Conservation (phyloP, 2,797 vertebrate species). For the Aratinga solstitialis region DNA sequence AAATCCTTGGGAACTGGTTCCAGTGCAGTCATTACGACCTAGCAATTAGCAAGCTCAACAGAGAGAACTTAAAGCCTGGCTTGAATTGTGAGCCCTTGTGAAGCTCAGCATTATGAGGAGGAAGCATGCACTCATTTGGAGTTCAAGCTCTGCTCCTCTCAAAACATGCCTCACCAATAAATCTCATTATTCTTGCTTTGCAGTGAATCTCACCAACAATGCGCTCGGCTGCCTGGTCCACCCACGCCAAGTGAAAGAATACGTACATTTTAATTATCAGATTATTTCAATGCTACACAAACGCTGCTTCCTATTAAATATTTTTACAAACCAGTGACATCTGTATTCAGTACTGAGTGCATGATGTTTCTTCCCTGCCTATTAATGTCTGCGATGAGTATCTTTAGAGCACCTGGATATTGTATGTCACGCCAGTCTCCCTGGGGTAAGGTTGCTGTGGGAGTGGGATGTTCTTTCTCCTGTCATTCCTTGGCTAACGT, state of each 20-base stretch:
- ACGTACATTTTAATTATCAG: conserved; percentile 56
- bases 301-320: conserved; percentile 23
- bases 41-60: conserved; percentile 4
- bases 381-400: background rate
- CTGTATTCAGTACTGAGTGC: background rate
- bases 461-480: background rate
- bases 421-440: background rate
- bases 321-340: background rate
- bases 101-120: background rate
- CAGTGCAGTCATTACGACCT: background rate
- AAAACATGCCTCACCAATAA: conserved; percentile 44
- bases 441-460: background rate
- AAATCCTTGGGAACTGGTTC: background rate
- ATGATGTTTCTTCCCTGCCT: background rate
- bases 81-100: background rate
- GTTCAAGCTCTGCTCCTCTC: conserved; percentile 19
- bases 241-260: conserved; percentile 50
- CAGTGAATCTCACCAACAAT: conserved; percentile 55
- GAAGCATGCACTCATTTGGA: background rate
- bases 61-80: background rate
- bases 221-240: conserved; percentile 23
- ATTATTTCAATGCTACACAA: conserved; percentile 52
- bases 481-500: background rate
- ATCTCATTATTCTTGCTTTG: conserved; percentile 62
- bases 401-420: background rate